These are phyloP conservation scores for Herpailurus yagouaroundi DNA, from an alignment of 2,113 vertebrate species.

Conservation along the genomic window DNA sequence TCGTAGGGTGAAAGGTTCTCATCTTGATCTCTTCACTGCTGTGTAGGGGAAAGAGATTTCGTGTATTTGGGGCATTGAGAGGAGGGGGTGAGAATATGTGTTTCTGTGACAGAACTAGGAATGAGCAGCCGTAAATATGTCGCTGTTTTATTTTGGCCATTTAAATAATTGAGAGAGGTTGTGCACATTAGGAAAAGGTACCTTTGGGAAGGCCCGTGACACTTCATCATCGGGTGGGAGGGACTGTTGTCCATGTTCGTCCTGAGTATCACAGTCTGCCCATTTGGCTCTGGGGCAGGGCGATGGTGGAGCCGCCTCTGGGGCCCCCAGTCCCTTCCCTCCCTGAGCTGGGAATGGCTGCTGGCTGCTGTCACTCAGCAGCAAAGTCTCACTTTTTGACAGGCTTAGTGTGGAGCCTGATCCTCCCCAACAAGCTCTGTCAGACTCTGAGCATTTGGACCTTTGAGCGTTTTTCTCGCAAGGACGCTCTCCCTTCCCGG, in stretches of 20 bases:
- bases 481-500: background rate
- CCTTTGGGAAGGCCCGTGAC: conserved; percentile 35
- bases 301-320: background rate
- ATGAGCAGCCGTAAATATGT: background rate
- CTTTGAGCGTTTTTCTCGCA: background rate
- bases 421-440: background rate
- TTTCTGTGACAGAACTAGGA: conserved; percentile 34
- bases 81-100: conserved; percentile 15
- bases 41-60: background rate
- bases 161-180: background rate
- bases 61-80: conserved; percentile 29
- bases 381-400: background rate
- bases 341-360: background rate
- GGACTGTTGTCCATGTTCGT: background rate
- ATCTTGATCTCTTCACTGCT: background rate
- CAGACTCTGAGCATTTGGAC: background rate
- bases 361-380: background rate
- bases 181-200: background rate
- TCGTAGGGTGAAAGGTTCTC: background rate
- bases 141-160: conserved; percentile 2
- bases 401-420: background rate
- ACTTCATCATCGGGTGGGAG: background rate
- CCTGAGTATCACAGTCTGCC: background rate
- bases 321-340: background rate
- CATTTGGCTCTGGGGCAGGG: background rate